Conservation (phyloP, 2,888 invertebrate species). For the Agrilus cyanescens region DNA sequence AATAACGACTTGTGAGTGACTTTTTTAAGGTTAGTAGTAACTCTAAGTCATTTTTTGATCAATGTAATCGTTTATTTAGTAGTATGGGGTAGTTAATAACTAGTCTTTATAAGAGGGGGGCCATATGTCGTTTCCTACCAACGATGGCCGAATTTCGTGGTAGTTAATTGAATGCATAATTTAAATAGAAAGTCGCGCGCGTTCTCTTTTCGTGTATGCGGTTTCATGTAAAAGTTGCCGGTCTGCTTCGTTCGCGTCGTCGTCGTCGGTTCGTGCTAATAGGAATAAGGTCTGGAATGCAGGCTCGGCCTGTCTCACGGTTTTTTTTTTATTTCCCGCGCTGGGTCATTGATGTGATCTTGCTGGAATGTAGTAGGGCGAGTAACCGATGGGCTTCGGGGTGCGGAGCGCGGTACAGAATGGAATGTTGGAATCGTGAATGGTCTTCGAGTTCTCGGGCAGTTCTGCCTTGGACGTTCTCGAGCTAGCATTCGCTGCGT, state of each 20-base stretch:
- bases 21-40: no score
- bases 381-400: slow-evolving; percentile 21
- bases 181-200: background rate
- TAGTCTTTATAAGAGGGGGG: background rate
- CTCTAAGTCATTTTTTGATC: no score
- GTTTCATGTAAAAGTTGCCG: no score
- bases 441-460: slow-evolving; percentile 25
- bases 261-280: background rate
- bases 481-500: no score
- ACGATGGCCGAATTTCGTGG: slow-evolving; percentile 6
- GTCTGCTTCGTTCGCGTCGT: no score
- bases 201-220: no score
- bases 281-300: slow-evolving; percentile 11
- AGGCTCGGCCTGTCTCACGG: slow-evolving; percentile 10
- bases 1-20: no score
- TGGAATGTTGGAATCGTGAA: slow-evolving; percentile 37
- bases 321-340: slow-evolving; percentile 33
- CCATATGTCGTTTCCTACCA: slow-evolving; percentile 9
- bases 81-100: no score
- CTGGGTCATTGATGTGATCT: slow-evolving; percentile 40
- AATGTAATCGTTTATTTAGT: no score
- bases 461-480: slow-evolving; percentile 11
- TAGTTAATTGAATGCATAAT: background rate
- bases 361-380: slow-evolving; percentile 37
- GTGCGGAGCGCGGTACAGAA: slow-evolving; percentile 26